Evolutionary conservation across 2,113 vertebrate species (phyloP).

Genomic region (Ophthalmolycus amberensis): DNA sequence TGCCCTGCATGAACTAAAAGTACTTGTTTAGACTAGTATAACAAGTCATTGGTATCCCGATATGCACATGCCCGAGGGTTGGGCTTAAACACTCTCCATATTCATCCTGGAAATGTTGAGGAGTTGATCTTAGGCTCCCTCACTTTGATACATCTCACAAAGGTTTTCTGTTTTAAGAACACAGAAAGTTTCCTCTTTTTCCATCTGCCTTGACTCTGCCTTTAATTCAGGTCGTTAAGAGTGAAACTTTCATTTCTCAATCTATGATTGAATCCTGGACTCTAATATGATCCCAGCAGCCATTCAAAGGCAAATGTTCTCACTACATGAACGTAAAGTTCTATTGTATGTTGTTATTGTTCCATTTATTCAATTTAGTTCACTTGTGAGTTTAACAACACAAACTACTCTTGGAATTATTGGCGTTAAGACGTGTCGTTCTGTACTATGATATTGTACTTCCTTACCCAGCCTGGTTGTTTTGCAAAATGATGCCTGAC

Average conservation of each 20-base stretch:
- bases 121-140: slow-evolving; percentile 4
- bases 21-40: slow-evolving; percentile 50
- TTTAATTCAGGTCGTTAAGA: slow-evolving; percentile 42
- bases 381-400: slow-evolving; percentile 9
- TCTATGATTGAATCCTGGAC: slow-evolving; percentile 32
- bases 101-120: slow-evolving; percentile 46
- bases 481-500: slow-evolving; percentile 40
- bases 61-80: slow-evolving; percentile 22
- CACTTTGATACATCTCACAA: slow-evolving; percentile 58
- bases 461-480: slow-evolving; percentile 1
- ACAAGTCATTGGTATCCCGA: slow-evolving; percentile 54
- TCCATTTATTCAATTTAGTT: slow-evolving; percentile 12
- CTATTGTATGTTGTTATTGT: slow-evolving; percentile 22
- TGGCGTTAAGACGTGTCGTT: slow-evolving; percentile 15
- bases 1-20: slow-evolving; percentile 27
- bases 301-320: slow-evolving; percentile 6
- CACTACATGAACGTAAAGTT: slow-evolving; percentile 3
- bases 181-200: slow-evolving; percentile 39
- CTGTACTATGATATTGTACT: slow-evolving; percentile 10
- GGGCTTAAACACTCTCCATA: slow-evolving; percentile 53
- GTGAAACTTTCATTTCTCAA: slow-evolving; percentile 55
- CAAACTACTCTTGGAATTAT: slow-evolving; percentile 21
- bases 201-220: slow-evolving; percentile 33
- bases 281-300: slow-evolving; percentile 23
- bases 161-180: slow-evolving; percentile 53